A percentile compares a stretch with the other conserved stretches of the same genome.
Conservation (phyloP, 2,797 vertebrate genomes). For the Dryobates pubescens region DNA sequence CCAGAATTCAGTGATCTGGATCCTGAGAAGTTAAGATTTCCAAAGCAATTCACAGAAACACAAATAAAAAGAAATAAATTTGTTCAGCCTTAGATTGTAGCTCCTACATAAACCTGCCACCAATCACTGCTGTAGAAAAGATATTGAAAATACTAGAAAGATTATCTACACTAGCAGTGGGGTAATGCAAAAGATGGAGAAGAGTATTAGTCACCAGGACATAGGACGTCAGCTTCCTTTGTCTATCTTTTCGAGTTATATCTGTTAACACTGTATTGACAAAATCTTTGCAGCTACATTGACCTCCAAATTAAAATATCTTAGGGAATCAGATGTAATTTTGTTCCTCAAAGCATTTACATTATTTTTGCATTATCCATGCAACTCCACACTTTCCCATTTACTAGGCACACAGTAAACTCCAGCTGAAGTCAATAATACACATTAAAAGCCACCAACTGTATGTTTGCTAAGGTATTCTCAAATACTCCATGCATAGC, state of each 20-base stretch:
- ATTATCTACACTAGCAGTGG: background rate
- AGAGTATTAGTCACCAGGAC: background rate
- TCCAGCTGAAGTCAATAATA: constrained; percentile 77
- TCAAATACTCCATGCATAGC: constrained; percentile 56
- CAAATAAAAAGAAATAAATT: background rate
- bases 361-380: constrained; percentile 70
- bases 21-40: background rate
- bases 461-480: constrained; percentile 67
- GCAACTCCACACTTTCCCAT: constrained; percentile 61
- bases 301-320: constrained; percentile 43
- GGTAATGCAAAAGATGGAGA: background rate
- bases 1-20: background rate
- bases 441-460: constrained; percentile 71
- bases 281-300: background rate
- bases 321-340: constrained; percentile 51
- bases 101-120: background rate
- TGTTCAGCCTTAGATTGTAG: background rate
- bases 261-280: background rate
- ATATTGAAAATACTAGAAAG: background rate
- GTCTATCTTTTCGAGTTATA: background rate
- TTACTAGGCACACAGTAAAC: constrained; percentile 67
- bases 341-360: constrained; percentile 65
- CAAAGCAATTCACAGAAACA: background rate
- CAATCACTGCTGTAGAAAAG: background rate
- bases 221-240: background rate